Evolutionary conservation across 2,797 vertebrate species (phyloP).

Genomic region (Muscicapa striata): DNA sequence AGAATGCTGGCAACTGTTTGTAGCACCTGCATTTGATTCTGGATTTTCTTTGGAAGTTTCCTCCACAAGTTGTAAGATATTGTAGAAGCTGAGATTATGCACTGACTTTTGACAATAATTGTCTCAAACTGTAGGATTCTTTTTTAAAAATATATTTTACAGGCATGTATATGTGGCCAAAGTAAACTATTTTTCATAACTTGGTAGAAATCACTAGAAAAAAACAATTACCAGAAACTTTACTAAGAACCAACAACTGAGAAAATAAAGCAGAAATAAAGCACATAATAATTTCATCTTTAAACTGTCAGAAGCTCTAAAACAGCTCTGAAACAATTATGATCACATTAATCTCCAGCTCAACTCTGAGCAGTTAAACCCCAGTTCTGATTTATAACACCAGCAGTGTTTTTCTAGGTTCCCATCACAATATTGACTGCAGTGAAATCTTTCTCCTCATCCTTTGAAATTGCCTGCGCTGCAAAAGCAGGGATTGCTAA

Average conservation of each 20-base stretch:
- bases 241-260: background rate
- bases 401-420: background rate
- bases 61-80: background rate
- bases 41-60: background rate
- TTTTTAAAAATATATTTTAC: background rate
- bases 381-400: background rate
- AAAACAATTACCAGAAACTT: background rate
- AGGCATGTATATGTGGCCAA: background rate
- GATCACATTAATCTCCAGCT: background rate
- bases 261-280: background rate
- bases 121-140: background rate
- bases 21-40: accelerated
- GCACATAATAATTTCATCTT: background rate
- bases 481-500: background rate
- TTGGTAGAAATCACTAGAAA: background rate
- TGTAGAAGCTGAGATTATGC: background rate
- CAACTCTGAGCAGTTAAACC: background rate
- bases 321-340: background rate
- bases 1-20: background rate
- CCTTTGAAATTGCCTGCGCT: background rate
- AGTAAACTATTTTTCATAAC: background rate
- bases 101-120: background rate
- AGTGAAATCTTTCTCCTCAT: background rate
- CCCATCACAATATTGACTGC: background rate
- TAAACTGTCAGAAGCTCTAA: background rate